A percentile compares a stretch with the other conserved stretches of the same genome.
Evolutionary conservation across 2,113 vertebrate species (phyloP).

Genomic region (Microcebus lehilahytsara): DNA sequence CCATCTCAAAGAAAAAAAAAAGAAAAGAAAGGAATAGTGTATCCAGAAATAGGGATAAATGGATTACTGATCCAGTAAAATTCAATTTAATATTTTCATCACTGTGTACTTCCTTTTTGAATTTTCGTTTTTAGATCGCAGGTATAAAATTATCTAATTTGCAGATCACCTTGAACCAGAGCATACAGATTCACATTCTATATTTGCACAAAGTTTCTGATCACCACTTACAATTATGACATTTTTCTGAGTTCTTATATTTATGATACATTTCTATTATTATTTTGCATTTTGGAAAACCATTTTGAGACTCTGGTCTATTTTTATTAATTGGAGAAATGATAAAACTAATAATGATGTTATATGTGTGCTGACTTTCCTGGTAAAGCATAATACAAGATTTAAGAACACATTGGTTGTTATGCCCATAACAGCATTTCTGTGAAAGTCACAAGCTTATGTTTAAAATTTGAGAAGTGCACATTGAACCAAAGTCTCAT

Average conservation of each 20-base stretch:
- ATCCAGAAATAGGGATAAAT: neutral
- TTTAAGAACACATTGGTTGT: neutral
- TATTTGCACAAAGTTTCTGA: neutral
- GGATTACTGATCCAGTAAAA: neutral
- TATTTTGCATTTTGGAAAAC: neutral
- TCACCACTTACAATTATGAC: neutral
- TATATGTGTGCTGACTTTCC: neutral
- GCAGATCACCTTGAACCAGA: neutral
- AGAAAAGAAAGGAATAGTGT: neutral
- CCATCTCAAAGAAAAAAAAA: too few species aligned
- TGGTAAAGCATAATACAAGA: neutral
- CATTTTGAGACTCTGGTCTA: neutral
- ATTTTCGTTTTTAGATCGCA: neutral
- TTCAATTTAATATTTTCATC: constrained; percentile 15
- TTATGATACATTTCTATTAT: neutral
- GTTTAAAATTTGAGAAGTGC: neutral
- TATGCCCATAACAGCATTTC: neutral
- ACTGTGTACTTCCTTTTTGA: neutral
- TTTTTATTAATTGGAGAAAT: constrained; percentile 31
- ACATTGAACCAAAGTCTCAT: neutral
- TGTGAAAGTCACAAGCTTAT: neutral
- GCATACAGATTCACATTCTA: neutral
- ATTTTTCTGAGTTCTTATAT: neutral
- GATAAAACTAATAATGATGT: neutral
- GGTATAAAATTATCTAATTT: neutral